Base-by-base conservation (phyloP, 2,113 vertebrate genomes). In the Dicrurus megarhynchus region DNA sequence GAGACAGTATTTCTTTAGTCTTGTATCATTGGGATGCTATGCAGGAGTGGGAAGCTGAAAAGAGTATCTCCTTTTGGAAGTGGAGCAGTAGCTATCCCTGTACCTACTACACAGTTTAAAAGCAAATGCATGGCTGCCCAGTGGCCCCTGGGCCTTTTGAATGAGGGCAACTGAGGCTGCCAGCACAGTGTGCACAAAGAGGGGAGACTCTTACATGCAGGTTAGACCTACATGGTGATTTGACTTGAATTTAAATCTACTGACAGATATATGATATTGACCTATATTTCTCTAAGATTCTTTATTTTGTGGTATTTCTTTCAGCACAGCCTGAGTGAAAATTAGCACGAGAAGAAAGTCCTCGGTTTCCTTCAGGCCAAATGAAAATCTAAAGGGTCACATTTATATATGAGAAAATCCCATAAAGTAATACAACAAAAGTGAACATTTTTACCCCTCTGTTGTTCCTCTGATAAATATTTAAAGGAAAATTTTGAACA, bases 141-240 rank as follows among this genome's bases (percentile, higher is more conserved):
- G 30, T 28, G 19, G 33, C 7, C 7, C 8, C 3, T 49, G 24
- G 21, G 14, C 16, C 9, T 71, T 37, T 8, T n/a, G 21, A 35
- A 71, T 60, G 23, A 16, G 30, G 19, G 11, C 5, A 52, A 4
- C 8, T 28, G 27, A 39, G 13, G 10, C 44, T 19, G 8, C 16
- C 37, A 65, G 46, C 23, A 67, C 7, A 78, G 11, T 1, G 1
- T 27, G 16, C 15, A 32, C 10, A 16, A 61, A 39, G n/a, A 82
- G 6, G 4, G 8, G 11, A 61, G 3, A 46, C 3, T 37, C 27
- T 46, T 17, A 67, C 15, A 7, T 0, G 1, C 17, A 49, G 42
- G 22, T 12, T 67, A 49, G 18, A 67, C n/a, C 17, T 33, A 35
- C 28, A 19, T 1, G 2, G 11, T 18, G 20, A 84, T 69, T 15